Conservation (phyloP, 2,888 invertebrate genomes). For the Dilophus febrilis region DNA sequence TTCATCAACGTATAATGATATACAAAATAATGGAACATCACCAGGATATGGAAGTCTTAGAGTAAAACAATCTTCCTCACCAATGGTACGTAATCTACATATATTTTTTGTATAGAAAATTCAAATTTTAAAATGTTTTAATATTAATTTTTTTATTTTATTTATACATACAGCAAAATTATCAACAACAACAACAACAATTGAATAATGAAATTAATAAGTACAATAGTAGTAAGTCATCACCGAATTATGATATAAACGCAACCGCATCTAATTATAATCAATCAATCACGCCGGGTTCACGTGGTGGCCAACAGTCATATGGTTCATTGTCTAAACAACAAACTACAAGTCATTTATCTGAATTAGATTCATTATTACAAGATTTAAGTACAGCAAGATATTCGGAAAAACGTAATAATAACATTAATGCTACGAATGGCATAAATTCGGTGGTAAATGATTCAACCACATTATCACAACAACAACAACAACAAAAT, state of each 20-base stretch:
- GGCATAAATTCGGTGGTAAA: conserved; percentile 32
- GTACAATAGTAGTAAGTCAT: no score
- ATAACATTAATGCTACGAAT: not conserved
- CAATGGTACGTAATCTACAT: conserved; percentile 53
- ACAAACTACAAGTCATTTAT: conserved; percentile 47
- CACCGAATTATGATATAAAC: conserved; percentile 14
- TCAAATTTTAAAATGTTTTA: no score
- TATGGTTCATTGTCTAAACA: conserved; percentile 9
- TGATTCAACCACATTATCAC: conserved; percentile 28
- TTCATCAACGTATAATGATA: conserved; percentile 20
- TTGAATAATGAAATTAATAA: conserved; percentile 17
- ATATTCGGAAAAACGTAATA: conserved; percentile 36
- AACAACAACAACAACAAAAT: no score
- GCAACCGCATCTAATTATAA: conserved; percentile 3
- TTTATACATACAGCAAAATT: not conserved
- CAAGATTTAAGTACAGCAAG: conserved; percentile 78
- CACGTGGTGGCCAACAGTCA: conserved; percentile 15
- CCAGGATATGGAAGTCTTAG: conserved; percentile 64
- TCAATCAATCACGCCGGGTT: not conserved
- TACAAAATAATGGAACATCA: conserved; percentile 25
- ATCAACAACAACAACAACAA: conserved; percentile 5
- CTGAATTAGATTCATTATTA: conserved; percentile 78
- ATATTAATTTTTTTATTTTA: no score
- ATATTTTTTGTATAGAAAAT: no score
- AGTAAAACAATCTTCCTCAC: conserved; percentile 38